These are phyloP conservation scores for Apamea sordens DNA, from an alignment of 2,888 invertebrate species.

Conservation along the genomic window DNA sequence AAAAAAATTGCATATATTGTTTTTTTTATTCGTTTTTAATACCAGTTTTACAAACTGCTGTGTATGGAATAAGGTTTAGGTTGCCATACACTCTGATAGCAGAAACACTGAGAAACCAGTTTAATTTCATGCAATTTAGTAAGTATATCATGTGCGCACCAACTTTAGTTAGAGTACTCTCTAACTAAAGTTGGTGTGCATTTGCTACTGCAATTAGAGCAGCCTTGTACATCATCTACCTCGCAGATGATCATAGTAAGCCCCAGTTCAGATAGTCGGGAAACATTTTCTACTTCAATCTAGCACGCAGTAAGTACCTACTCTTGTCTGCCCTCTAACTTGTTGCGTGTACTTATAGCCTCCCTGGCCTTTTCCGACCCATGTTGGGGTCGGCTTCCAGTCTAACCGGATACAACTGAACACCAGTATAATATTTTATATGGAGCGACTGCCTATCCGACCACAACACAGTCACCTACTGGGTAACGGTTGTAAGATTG, in stretches of 20 bases:
- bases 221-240: background rate
- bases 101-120: no score
- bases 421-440: background rate
- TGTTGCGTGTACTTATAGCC: background rate
- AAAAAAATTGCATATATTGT: no score
- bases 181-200: no score
- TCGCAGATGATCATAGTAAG: background rate
- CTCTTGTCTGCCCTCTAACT: no score
- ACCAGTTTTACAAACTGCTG: background rate
- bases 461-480: background rate
- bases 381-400: background rate
- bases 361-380: background rate
- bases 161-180: no score
- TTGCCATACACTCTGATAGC: background rate
- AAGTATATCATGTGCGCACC: no score
- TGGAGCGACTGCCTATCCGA: background rate
- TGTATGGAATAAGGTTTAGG: background rate
- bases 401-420: background rate
- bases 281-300: no score
- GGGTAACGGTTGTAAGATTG: background rate
- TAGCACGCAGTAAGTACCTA: no score
- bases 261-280: background rate
- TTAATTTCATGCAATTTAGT: no score
- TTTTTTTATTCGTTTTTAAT: background rate
- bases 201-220: background rate